These are phyloP conservation scores for Zootermopsis nevadensis DNA, from an alignment of 2,888 invertebrate species.

Conservation along the genomic window DNA sequence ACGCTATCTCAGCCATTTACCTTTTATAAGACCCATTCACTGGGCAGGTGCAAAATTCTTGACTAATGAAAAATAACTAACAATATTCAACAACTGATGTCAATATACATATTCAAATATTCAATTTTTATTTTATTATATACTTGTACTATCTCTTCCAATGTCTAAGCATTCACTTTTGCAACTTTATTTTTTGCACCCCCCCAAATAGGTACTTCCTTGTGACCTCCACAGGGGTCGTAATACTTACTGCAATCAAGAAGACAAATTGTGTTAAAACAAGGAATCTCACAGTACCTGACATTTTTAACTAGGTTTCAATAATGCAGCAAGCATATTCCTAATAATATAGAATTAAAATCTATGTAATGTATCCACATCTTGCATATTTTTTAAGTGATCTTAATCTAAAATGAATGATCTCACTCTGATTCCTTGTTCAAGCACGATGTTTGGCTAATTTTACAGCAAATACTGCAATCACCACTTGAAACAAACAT, in stretches of 20 bases:
- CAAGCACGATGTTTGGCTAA: slow-evolving; percentile 2
- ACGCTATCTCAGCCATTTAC: neutral
- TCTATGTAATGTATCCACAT: neutral
- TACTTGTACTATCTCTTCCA: slow-evolving; percentile 28
- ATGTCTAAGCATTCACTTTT: neutral
- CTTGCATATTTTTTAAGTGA: neutral
- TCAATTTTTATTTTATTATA: slow-evolving; percentile 27
- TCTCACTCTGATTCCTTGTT: slow-evolving; percentile 13
- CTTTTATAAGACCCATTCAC: slow-evolving; percentile 1
- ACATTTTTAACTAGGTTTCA: too few relatives aligned
- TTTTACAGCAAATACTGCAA: slow-evolving; percentile 31
- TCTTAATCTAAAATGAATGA: neutral
- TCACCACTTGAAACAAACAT: slow-evolving; percentile 18
- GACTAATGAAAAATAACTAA: slow-evolving; percentile 33
- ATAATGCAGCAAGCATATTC: too few relatives aligned
- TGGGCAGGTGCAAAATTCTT: slow-evolving; percentile 32
- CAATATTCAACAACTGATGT: slow-evolving; percentile 40
- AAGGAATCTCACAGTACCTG: neutral
- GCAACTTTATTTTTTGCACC: slow-evolving; percentile 10
- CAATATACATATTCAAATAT: slow-evolving; percentile 37
- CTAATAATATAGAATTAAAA: too few relatives aligned
- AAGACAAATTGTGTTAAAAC: slow-evolving; percentile 31
- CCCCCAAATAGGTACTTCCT: neutral
- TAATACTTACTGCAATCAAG: slow-evolving; percentile 35
- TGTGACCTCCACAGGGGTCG: slow-evolving; percentile 40